Evolutionary conservation across 2,888 invertebrate genomes (phyloP).

Genomic region (Mesoligia furuncula): DNA sequence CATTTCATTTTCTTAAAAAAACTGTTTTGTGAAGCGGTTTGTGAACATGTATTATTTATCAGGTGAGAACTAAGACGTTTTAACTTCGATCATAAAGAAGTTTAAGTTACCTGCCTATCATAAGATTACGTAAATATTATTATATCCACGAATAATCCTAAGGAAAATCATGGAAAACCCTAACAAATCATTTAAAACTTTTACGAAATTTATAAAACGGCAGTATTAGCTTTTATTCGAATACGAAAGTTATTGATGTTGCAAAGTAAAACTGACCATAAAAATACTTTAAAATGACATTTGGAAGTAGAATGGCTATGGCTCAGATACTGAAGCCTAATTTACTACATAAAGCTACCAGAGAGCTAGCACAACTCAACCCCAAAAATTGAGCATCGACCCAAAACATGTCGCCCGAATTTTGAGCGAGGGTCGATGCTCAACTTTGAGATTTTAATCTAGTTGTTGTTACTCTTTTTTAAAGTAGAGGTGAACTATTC

Average conservation of each 20-base stretch:
- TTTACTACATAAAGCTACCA: constrained; percentile 52
- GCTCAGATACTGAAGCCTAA: constrained; percentile 44
- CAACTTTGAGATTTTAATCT: constrained; percentile 25
- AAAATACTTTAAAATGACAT: constrained; percentile 69
- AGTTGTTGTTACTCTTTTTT: constrained; percentile 34
- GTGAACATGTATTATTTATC: constrained; percentile 80
- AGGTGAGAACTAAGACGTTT: constrained; percentile 63
- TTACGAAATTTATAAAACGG: constrained; percentile 48
- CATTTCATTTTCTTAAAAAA: constrained; percentile 75
- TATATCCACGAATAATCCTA: constrained; percentile 55
- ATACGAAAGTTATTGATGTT: constrained; percentile 54
- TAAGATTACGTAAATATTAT: constrained; percentile 63
- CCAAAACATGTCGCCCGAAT: constrained; percentile 11
- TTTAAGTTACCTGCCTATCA: constrained; percentile 62
- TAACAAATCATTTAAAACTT: constrained; percentile 44
- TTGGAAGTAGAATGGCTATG: constrained; percentile 45
- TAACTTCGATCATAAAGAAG: constrained; percentile 41
- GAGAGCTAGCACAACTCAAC: constrained; percentile 50
- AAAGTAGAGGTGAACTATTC: constrained; percentile 46
- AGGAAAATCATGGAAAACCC: constrained; percentile 56
- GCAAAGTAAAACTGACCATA: constrained; percentile 69
- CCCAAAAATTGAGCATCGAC: constrained; percentile 34
- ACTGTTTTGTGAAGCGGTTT: constrained; percentile 74
- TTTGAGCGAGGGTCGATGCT: constrained; percentile 25
- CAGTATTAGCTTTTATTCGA: constrained; percentile 44